These are phyloP conservation scores for Budorcas taxicolor DNA, from an alignment of 2,113 vertebrate species.

Conservation along the genomic window DNA sequence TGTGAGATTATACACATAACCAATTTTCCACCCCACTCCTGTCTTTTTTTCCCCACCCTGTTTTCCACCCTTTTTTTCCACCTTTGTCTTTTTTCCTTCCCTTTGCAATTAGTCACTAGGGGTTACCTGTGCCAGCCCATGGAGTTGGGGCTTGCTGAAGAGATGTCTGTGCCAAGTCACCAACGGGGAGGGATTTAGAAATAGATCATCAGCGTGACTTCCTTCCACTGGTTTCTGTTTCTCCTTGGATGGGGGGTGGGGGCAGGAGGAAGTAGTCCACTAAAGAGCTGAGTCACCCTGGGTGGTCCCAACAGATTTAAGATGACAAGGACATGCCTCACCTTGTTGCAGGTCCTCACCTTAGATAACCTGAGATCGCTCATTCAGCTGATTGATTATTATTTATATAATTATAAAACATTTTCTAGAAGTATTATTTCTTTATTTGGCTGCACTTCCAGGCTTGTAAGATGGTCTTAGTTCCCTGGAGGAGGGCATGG, in stretches of 20 bases:
- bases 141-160: background rate
- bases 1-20: background rate
- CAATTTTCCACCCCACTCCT: background rate
- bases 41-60: background rate
- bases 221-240: background rate
- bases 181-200: background rate
- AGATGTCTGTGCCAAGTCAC: background rate
- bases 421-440: background rate
- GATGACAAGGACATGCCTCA: background rate
- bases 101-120: background rate
- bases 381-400: background rate
- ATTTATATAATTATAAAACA: background rate
- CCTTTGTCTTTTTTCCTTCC: too few species aligned
- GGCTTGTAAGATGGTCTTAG: background rate
- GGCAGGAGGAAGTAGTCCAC: background rate
- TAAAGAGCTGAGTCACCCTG: background rate
- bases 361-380: background rate
- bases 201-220: background rate
- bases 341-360: background rate
- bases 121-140: background rate
- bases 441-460: background rate
- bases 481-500: background rate
- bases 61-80: background rate
- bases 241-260: background rate
- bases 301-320: background rate